Evolutionary conservation across 2,888 invertebrate species (phyloP).

Genomic region (Leptarthrus brevirostris): DNA sequence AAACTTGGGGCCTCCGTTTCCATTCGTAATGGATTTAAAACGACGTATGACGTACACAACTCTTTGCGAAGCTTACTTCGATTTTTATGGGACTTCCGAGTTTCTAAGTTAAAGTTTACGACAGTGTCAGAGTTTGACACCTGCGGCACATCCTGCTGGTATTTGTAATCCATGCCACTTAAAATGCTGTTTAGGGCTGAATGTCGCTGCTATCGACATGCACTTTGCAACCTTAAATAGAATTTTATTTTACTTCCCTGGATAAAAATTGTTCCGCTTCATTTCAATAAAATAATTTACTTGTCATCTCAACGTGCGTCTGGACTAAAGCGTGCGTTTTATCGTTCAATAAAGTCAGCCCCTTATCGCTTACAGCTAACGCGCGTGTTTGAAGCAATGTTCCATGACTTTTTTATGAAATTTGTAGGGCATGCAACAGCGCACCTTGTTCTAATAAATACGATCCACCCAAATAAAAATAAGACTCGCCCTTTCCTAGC

Average conservation of each 20-base stretch:
- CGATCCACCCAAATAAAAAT: too few species aligned
- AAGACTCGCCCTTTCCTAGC: too few species aligned
- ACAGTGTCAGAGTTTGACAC: slow-evolving; percentile 21
- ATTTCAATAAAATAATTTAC: too few species aligned
- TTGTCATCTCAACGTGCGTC: too few species aligned
- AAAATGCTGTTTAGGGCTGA: neutral
- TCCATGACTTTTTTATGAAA: too few species aligned
- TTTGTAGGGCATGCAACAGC: too few species aligned
- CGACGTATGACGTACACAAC: slow-evolving; percentile 31
- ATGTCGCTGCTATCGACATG: neutral
- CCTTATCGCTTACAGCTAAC: too few species aligned
- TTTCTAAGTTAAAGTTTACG: slow-evolving; percentile 34
- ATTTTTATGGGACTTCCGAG: slow-evolving; percentile 33
- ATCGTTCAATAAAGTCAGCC: too few species aligned
- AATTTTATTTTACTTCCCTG: slow-evolving; percentile 4
- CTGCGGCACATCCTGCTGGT: neutral
- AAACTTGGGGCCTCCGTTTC: neutral
- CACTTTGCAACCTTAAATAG: slow-evolving; percentile 7
- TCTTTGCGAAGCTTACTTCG: slow-evolving; percentile 29
- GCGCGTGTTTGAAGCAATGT: too few species aligned
- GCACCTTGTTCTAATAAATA: too few species aligned
- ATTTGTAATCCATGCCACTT: slow-evolving; percentile 7
- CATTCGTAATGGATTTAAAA: slow-evolving; percentile 40
- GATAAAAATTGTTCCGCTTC: too few species aligned
- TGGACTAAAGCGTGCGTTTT: too few species aligned